A percentile compares a stretch with the other conserved stretches of the same genome.
phyloP scores from a whole-genome alignment of 2,113 vertebrate genomes.

The Chaetodon auriga region DNA sequence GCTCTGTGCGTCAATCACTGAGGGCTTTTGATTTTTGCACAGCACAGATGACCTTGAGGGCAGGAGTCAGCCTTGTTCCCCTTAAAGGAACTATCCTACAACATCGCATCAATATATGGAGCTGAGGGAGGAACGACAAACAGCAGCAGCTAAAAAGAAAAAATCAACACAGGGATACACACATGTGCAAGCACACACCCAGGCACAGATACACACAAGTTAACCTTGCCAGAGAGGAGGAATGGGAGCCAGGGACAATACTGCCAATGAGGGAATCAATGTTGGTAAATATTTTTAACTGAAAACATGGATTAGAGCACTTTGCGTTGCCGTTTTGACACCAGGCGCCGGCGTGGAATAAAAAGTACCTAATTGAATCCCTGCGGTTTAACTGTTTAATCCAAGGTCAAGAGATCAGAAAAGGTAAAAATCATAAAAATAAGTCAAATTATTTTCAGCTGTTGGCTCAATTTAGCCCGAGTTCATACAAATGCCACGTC shows the following conservation, averaged over 20 bases:
- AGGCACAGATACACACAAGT: conserved; percentile 9
- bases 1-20: conserved; percentile 37
- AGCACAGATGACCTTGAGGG: conserved; percentile 50
- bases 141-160: conserved; percentile 34
- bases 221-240: conserved; percentile 39
- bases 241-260: conserved; percentile 21
- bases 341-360: conserved; percentile 3
- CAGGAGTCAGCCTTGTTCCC: conserved; percentile 33
- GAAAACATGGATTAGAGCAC: conserved; percentile 20
- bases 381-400: conserved; percentile 1
- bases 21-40: conserved; percentile 43
- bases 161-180: conserved; percentile 11
- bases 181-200: conserved; percentile 10
- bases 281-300: conserved; percentile 37
- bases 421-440: neutral
- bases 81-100: conserved; percentile 28
- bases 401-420: conserved; percentile 39
- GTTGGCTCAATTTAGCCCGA: conserved; percentile 23
- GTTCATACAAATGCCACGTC: conserved; percentile 5
- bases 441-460: conserved; percentile 35
- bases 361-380: conserved; percentile 21
- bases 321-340: conserved; percentile 10
- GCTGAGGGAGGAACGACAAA: conserved; percentile 45
- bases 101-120: conserved; percentile 40
- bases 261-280: conserved; percentile 37